A percentile compares a stretch with the other conserved stretches of the same genome.
These are phyloP conservation scores for Callyntrura guangdongensis DNA, from an alignment of 2,888 invertebrate genomes.

Conservation along the genomic window DNA sequence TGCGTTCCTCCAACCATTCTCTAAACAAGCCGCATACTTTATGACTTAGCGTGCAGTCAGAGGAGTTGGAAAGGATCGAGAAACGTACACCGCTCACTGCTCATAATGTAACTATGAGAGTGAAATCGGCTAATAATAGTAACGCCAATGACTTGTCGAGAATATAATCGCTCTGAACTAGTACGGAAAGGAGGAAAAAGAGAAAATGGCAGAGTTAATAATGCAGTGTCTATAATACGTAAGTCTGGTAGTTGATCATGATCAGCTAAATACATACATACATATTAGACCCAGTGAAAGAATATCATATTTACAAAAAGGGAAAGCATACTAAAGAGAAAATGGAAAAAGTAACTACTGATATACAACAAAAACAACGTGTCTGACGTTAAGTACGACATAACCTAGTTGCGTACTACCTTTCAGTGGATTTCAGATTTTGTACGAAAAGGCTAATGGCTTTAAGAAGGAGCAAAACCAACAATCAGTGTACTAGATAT, in stretches of 20 bases:
- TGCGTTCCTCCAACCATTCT: background rate
- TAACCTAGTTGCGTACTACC: no score
- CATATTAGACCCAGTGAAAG: no score
- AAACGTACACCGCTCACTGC: background rate
- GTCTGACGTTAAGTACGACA: no score
- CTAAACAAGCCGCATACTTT: no score
- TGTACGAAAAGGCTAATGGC: background rate
- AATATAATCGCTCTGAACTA: slow-evolving; percentile 35
- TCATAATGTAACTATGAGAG: slow-evolving; percentile 53
- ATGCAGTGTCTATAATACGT: background rate
- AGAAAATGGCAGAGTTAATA: slow-evolving; percentile 42
- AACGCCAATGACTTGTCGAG: slow-evolving; percentile 45
- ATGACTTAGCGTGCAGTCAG: background rate
- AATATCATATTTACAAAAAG: slow-evolving; percentile 31
- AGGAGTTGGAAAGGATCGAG: slow-evolving; percentile 12
- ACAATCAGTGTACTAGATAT: background rate
- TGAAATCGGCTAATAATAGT: slow-evolving; percentile 64
- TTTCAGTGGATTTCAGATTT: no score
- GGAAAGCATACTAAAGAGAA: slow-evolving; percentile 58
- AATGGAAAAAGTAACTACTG: slow-evolving; percentile 45
- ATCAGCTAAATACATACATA: no score
- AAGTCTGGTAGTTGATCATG: slow-evolving; percentile 32
- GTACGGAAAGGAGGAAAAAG: background rate
- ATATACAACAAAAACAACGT: no score
- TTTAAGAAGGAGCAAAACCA: background rate